These are phyloP conservation scores for Ctena decussata DNA, from an alignment of 2,888 invertebrate genomes.

Conservation along the genomic window DNA sequence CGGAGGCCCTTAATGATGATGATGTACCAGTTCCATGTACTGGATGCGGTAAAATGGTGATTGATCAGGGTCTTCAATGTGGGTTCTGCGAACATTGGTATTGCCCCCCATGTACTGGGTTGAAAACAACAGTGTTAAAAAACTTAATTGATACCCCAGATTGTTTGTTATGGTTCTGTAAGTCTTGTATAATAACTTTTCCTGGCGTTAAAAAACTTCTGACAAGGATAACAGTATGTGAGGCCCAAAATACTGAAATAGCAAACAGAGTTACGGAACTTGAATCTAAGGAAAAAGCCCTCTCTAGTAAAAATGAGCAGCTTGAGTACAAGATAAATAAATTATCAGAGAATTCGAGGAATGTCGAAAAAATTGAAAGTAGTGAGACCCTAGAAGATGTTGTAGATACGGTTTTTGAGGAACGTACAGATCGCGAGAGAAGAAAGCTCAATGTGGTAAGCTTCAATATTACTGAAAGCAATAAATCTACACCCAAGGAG, in stretches of 20 bases:
- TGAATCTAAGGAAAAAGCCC: no score
- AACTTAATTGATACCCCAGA: not conserved
- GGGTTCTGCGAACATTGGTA: not conserved
- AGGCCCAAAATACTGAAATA: not conserved
- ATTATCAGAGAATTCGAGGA: no score
- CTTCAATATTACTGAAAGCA: not conserved
- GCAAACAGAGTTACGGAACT: no score
- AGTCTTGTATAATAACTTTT: not conserved
- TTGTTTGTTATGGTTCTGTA: not conserved
- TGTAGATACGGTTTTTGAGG: not conserved
- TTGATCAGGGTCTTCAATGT: not conserved
- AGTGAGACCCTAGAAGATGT: not conserved
- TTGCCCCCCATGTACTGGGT: not conserved
- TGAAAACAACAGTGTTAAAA: not conserved
- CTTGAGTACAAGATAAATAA: no score
- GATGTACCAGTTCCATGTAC: not conserved
- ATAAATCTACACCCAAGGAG: not conserved
- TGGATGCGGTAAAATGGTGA: not conserved
- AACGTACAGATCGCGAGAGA: not conserved
- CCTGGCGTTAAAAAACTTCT: not conserved
- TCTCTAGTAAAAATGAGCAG: no score
- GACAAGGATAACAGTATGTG: not conserved
- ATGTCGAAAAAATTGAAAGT: not conserved
- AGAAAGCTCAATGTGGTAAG: not conserved
- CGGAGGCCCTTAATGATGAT: no score